A percentile compares a stretch with the other conserved stretches of the same genome.
phyloP scores from a whole-genome alignment of 2,888 invertebrate genomes.

The Stenotaenia linearis region DNA sequence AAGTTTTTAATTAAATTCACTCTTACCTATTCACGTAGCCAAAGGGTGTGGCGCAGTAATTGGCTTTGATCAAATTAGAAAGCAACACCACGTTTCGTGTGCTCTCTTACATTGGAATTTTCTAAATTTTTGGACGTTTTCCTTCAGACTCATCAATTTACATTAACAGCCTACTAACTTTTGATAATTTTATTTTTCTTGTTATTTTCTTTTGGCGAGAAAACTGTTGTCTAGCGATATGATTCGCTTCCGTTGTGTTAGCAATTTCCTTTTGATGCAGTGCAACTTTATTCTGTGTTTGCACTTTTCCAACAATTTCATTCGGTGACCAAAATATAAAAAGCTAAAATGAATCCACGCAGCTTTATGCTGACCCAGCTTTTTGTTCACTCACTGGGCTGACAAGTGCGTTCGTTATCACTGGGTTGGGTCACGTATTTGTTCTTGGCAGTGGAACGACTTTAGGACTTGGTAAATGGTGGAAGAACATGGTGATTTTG shows the following conservation, averaged over 20 bases:
- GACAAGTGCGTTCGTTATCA: conserved; percentile 21
- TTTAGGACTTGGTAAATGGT: conserved; percentile 5
- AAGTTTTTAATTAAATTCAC: conserved; percentile 20
- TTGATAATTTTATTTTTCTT: background rate
- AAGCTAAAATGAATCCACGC: conserved; percentile 15
- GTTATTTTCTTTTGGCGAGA: too few species aligned
- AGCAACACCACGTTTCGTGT: conserved; percentile 7
- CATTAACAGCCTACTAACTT: background rate
- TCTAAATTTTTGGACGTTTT: background rate
- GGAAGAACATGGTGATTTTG: conserved; percentile 21
- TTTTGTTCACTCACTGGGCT: conserved; percentile 10
- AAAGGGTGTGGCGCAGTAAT: conserved; percentile 12
- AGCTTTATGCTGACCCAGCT: conserved; percentile 2
- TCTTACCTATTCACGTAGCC: conserved; percentile 12
- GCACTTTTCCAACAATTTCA: conserved; percentile 3
- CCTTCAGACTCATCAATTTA: background rate
- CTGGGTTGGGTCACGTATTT: conserved; percentile 19
- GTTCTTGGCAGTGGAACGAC: conserved; percentile 17
- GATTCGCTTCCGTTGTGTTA: too few species aligned
- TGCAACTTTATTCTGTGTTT: background rate
- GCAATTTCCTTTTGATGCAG: background rate
- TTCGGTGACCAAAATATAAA: background rate
- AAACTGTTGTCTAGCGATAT: too few species aligned
- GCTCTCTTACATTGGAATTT: background rate
- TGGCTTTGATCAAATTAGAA: conserved; percentile 21